Percentiles rank a stretch among this genome's conserved stretches.
These are phyloP conservation scores for Platichthys flesus DNA, from an alignment of 2,113 vertebrate genomes.

Conservation along the genomic window DNA sequence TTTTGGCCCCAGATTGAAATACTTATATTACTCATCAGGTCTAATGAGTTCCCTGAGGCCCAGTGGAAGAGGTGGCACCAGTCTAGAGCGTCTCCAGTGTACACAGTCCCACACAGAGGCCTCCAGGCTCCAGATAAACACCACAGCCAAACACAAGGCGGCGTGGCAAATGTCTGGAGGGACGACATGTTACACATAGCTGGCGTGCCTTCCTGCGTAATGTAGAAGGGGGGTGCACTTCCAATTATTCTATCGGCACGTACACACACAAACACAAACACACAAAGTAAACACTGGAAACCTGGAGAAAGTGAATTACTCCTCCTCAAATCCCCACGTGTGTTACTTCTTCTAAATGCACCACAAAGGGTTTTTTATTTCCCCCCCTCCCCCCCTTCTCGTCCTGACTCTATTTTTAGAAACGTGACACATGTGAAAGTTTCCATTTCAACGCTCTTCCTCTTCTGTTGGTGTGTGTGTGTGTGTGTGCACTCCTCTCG, in stretches of 20 bases:
- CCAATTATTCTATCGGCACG: background rate
- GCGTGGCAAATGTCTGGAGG: conserved; percentile 7
- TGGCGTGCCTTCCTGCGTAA: conserved; percentile 34
- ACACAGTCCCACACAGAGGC: conserved; percentile 22
- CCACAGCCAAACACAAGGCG: background rate
- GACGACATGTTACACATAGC: conserved; percentile 47
- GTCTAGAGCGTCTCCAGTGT: conserved; percentile 32
- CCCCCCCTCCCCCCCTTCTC: background rate
- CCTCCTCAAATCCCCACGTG: no score
- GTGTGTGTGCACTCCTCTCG: conserved; percentile 6
- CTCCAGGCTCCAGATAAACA: conserved; percentile 42
- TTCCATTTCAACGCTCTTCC: conserved; percentile 85
- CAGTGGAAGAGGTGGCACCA: conserved; percentile 37
- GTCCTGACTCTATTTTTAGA: conserved; percentile 85
- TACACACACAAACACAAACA: background rate
- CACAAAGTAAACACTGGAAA: background rate
- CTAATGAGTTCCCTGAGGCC: conserved; percentile 64
- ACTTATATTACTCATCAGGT: conserved; percentile 58
- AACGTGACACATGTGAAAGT: conserved; percentile 77
- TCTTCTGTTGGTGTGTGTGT: conserved; percentile 41
- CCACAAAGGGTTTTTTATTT: background rate
- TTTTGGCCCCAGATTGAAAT: conserved; percentile 57
- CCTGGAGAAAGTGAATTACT: background rate
- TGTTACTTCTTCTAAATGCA: background rate
- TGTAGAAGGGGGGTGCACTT: background rate